phyloP scores from a whole-genome alignment of 1,140 invertebrate genomes.

The Coelopa frigida region DNA sequence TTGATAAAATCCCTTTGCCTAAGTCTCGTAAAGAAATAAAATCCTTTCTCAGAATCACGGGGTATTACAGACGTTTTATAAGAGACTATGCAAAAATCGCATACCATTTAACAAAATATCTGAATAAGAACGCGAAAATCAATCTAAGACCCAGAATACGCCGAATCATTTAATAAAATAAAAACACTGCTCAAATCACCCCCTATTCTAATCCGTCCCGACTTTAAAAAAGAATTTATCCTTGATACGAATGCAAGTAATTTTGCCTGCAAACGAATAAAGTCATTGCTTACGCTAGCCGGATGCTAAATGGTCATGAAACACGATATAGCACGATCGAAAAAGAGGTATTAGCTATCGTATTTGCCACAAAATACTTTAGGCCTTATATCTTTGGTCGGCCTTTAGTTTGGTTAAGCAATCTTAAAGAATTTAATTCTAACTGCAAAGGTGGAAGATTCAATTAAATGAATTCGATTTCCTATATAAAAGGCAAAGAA shows the following conservation, averaged over 20 bases:
- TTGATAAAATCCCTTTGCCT: constrained; percentile 14
- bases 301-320: constrained; percentile 7
- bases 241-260: constrained; percentile 23
- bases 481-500: no score
- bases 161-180: constrained; percentile 10
- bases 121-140: constrained; percentile 16
- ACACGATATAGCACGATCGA: constrained; percentile 6
- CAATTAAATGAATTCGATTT: no score
- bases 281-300: constrained; percentile 2
- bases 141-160: constrained; percentile 6
- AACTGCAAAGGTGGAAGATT: constrained; percentile 7
- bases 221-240: constrained; percentile 8
- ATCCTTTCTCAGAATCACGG: constrained; percentile 14
- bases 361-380: constrained; percentile 8
- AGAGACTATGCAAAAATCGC: constrained; percentile 16
- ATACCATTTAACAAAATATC: constrained; percentile 11
- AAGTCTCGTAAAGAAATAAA: constrained; percentile 17
- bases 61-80: constrained; percentile 15
- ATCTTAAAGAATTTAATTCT: not conserved
- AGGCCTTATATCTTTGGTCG: not conserved
- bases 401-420: constrained; percentile 4
- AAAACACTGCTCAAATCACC: constrained; percentile 4
- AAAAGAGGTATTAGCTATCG: constrained; percentile 10
- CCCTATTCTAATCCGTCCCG: constrained; percentile 6
- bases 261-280: no score